These are phyloP conservation scores for Dioctria linearis DNA, from an alignment of 2,888 invertebrate genomes.

Conservation along the genomic window DNA sequence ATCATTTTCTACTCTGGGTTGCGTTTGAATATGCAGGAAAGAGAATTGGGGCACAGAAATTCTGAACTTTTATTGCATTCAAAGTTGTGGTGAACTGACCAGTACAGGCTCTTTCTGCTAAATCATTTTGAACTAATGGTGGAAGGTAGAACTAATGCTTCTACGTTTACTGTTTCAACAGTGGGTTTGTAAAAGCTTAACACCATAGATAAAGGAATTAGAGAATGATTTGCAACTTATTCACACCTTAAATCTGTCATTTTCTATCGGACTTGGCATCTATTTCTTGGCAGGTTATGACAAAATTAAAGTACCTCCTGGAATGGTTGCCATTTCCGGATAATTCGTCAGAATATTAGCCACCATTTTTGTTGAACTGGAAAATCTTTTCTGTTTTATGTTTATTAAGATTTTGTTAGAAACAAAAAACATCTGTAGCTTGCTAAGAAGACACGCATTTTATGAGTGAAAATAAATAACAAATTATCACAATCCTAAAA, in stretches of 20 bases:
- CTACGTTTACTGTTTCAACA: slow-evolving; percentile 5
- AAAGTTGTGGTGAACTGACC: slow-evolving; percentile 14
- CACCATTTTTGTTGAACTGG: too few relatives aligned
- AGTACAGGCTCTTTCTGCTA: slow-evolving; percentile 8
- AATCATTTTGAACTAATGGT: slow-evolving; percentile 30
- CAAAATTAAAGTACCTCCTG: too few relatives aligned
- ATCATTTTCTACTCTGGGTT: slow-evolving; percentile 34
- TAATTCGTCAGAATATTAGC: too few relatives aligned
- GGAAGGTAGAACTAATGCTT: background rate
- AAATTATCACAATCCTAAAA: too few relatives aligned
- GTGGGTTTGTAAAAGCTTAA: background rate
- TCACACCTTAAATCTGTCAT: background rate
- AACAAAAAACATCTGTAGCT: too few relatives aligned
- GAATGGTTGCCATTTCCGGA: too few relatives aligned
- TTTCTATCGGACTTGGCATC: background rate
- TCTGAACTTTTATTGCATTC: slow-evolving; percentile 32
- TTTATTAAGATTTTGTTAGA: too few relatives aligned
- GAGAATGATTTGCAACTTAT: slow-evolving; percentile 25
- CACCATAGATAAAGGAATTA: background rate
- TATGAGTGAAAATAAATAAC: too few relatives aligned
- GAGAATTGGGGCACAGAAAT: slow-evolving; percentile 7
- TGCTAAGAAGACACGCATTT: too few relatives aligned
- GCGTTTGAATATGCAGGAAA: slow-evolving; percentile 7
- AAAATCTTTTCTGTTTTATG: too few relatives aligned
- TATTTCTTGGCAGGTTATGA: slow-evolving; percentile 19